Conservation (phyloP, 2,888 invertebrate genomes). For the Eugnorisma glareosa region DNA sequence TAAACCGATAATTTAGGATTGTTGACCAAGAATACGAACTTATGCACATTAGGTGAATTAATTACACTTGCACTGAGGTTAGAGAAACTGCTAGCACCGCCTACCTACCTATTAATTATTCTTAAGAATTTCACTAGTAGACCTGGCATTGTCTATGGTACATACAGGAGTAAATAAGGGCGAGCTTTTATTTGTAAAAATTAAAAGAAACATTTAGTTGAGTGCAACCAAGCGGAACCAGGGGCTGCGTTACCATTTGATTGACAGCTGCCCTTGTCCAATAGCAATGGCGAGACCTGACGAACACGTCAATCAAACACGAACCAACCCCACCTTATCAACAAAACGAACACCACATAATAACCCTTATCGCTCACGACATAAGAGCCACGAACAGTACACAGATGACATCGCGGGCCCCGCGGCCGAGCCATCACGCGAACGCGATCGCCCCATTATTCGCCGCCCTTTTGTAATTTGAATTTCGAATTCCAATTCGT, state of each 20-base stretch:
- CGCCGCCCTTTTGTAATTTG: slow-evolving; percentile 90
- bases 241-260: slow-evolving; percentile 90
- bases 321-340: slow-evolving; percentile 78
- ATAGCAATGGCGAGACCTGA: slow-evolving; percentile 94
- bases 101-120: slow-evolving; percentile 31
- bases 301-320: slow-evolving; percentile 94
- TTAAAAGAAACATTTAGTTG: slow-evolving; percentile 64
- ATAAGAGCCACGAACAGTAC: slow-evolving; percentile 69
- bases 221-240: slow-evolving; percentile 81
- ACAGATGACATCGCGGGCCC: slow-evolving; percentile 77
- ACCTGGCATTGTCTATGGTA: not conserved
- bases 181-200: slow-evolving; percentile 46
- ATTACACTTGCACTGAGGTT: slow-evolving; percentile 56
- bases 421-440: slow-evolving; percentile 85
- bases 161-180: slow-evolving; percentile 37
- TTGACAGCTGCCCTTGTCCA: slow-evolving; percentile 95
- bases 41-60: slow-evolving; percentile 63
- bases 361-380: slow-evolving; percentile 73
- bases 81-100: slow-evolving; percentile 17
- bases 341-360: slow-evolving; percentile 70
- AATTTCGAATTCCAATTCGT: slow-evolving; percentile 91
- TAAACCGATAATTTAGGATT: slow-evolving; percentile 82
- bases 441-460: slow-evolving; percentile 90
- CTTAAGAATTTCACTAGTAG: slow-evolving; percentile 7
- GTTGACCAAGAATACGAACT: slow-evolving; percentile 69